Conservation (phyloP, 2,797 vertebrate species). For the Argentina silus region DNA sequence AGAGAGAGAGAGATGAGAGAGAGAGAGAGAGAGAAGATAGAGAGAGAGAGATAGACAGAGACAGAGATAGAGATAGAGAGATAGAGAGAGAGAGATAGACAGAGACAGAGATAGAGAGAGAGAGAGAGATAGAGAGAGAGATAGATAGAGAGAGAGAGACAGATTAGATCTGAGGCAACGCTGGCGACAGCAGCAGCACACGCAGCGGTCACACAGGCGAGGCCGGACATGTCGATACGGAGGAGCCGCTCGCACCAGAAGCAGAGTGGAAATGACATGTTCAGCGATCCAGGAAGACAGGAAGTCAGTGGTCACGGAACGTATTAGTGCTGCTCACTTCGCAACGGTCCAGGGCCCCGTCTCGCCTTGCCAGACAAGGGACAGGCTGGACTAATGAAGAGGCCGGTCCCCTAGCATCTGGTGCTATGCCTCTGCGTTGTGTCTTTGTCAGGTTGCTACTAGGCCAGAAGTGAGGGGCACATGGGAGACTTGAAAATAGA, state of each 20-base stretch:
- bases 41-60: no score
- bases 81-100: no score
- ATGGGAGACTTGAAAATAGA: no score
- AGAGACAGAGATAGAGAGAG: no score
- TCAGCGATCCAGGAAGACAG: conserved; percentile 71
- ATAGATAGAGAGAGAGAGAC: conserved; percentile 77
- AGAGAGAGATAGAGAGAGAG: conserved; percentile 32
- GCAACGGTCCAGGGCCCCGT: conserved; percentile 34
- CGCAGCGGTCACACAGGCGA: conserved; percentile 60
- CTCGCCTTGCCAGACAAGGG: neutral
- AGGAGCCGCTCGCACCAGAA: conserved; percentile 73
- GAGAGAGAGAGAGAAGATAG: no score
- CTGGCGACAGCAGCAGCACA: no score
- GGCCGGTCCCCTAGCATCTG: neutral
- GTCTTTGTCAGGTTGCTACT: neutral
- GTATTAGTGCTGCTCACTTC: conserved; percentile 60
- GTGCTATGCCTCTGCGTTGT: neutral
- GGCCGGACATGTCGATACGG: conserved; percentile 64
- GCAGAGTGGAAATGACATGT: conserved; percentile 76
- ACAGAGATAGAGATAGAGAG: no score
- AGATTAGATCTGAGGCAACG: no score
- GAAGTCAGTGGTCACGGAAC: conserved; percentile 74
- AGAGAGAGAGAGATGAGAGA: no score
- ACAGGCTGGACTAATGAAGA: no score
- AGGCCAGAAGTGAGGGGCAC: no score